Percentiles rank a stretch among this genome's conserved stretches.
Conservation (phyloP, 2,888 invertebrate species). For the Zygothrica quintamaculata region DNA sequence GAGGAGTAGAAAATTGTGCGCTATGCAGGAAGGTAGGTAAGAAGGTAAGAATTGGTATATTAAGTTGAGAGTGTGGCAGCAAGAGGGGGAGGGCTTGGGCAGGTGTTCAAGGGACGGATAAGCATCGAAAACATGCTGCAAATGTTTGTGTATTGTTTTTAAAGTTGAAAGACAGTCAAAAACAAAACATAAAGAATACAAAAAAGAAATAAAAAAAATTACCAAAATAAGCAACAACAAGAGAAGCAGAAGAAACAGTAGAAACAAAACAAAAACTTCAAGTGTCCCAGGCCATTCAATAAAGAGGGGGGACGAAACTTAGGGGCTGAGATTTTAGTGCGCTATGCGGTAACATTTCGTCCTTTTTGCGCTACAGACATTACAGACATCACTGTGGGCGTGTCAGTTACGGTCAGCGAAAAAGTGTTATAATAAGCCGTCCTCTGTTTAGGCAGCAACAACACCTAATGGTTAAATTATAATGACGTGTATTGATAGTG, state of each 20-base stretch:
- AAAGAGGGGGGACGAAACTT: too few relatives aligned
- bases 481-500: conserved; percentile 24
- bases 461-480: conserved; percentile 48
- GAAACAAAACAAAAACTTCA: conserved; percentile 54
- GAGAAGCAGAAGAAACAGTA: conserved; percentile 19
- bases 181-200: conserved; percentile 15
- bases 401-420: conserved; percentile 43
- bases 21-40: too few relatives aligned
- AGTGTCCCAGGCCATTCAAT: conserved; percentile 13
- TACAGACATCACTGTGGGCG: conserved; percentile 12
- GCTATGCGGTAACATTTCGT: too few relatives aligned
- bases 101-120: conserved; percentile 25
- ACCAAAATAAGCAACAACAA: conserved; percentile 34
- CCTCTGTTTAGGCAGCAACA: conserved; percentile 39
- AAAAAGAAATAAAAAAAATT: too few relatives aligned
- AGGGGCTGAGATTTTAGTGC: conserved; percentile 5
- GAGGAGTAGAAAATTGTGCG: not conserved
- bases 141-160: conserved; percentile 63
- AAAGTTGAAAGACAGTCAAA: conserved; percentile 47
- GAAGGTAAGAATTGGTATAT: too few relatives aligned
- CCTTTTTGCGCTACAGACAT: too few relatives aligned
- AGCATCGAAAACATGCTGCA: conserved; percentile 49
- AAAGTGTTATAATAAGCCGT: conserved; percentile 59
- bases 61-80: not conserved
- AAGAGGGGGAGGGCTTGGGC: not conserved